phyloP scores from a whole-genome alignment of 2,888 invertebrate genomes.

The Prenolepis imparis region DNA sequence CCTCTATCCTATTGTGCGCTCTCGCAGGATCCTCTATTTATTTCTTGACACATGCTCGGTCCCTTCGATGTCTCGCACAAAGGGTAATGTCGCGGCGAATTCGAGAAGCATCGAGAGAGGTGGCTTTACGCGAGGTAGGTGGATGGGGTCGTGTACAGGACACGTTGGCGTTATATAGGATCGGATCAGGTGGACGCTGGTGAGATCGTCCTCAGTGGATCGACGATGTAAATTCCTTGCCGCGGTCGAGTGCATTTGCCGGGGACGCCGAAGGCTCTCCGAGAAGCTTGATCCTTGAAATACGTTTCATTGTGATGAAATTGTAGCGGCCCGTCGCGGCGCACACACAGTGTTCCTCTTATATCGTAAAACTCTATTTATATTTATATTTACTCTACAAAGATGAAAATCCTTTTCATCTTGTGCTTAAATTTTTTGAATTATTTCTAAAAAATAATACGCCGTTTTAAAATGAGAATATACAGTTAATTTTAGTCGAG shows the following conservation, averaged over 20 bases:
- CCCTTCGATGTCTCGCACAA: constrained; percentile 31
- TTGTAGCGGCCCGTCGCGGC: neutral
- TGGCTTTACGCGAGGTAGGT: neutral
- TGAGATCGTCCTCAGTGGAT: constrained; percentile 33
- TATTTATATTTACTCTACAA: neutral
- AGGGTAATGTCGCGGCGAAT: constrained; percentile 24
- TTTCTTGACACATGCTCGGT: constrained; percentile 61
- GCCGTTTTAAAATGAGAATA: neutral
- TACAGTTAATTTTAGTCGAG: neutral
- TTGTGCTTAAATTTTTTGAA: neutral
- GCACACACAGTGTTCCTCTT: neutral
- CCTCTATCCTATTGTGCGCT: constrained; percentile 47
- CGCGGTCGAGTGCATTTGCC: constrained; percentile 27
- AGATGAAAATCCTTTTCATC: neutral
- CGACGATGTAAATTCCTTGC: constrained; percentile 49
- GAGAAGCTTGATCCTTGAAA: constrained; percentile 18
- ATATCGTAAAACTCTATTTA: constrained; percentile 4
- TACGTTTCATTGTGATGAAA: constrained; percentile 40
- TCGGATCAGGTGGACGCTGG: constrained; percentile 35
- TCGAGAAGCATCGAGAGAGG: constrained; percentile 21
- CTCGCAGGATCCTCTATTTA: constrained; percentile 61
- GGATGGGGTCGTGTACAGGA: constrained; percentile 11
- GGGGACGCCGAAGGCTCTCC: neutral
- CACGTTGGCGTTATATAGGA: constrained; percentile 29
- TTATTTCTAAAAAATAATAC: neutral